These are phyloP conservation scores for Eumaeus atala DNA, from an alignment of 1,140 invertebrate genomes.

Conservation along the genomic window DNA sequence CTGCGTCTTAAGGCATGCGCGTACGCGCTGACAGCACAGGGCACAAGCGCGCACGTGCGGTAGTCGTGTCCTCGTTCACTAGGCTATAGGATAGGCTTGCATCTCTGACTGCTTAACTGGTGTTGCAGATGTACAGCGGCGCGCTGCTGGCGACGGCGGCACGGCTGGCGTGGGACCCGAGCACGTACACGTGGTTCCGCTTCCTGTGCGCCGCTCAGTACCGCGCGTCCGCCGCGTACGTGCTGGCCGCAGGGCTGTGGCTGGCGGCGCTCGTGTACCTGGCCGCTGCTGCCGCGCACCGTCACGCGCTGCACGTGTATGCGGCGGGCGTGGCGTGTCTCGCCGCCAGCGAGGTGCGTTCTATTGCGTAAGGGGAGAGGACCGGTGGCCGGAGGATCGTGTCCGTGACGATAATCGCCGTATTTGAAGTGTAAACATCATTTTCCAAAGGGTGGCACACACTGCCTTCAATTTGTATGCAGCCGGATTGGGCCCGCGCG, in stretches of 20 bases:
- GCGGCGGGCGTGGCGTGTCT: constrained; percentile 46
- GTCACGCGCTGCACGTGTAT: constrained; percentile 38
- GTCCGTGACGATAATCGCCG: too few species aligned
- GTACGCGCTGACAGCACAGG: too few species aligned
- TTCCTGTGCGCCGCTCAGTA: constrained; percentile 64
- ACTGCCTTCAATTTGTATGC: too few species aligned
- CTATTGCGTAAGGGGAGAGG: background rate
- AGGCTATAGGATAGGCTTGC: too few species aligned
- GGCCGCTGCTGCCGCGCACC: constrained; percentile 38
- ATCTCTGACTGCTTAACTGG: background rate
- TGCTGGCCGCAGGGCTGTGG: constrained; percentile 56
- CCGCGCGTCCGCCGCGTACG: constrained; percentile 53
- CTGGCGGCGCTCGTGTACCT: constrained; percentile 58
- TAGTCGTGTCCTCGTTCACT: too few species aligned
- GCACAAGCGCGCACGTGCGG: too few species aligned
- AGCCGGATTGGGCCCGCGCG: too few species aligned
- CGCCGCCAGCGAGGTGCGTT: constrained; percentile 36
- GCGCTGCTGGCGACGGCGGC: constrained; percentile 64
- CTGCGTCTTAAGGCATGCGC: too few species aligned
- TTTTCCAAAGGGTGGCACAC: too few species aligned
- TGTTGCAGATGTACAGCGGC: constrained; percentile 61
- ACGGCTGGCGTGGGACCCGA: constrained; percentile 66
- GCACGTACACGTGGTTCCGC: constrained; percentile 65
- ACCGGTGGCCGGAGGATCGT: too few species aligned
- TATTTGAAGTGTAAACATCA: too few species aligned